Evolutionary conservation across 1,140 invertebrate genomes (phyloP), one percentile per base, ranked within the genome.

Genomic region (Bombus waltoni): DNA sequence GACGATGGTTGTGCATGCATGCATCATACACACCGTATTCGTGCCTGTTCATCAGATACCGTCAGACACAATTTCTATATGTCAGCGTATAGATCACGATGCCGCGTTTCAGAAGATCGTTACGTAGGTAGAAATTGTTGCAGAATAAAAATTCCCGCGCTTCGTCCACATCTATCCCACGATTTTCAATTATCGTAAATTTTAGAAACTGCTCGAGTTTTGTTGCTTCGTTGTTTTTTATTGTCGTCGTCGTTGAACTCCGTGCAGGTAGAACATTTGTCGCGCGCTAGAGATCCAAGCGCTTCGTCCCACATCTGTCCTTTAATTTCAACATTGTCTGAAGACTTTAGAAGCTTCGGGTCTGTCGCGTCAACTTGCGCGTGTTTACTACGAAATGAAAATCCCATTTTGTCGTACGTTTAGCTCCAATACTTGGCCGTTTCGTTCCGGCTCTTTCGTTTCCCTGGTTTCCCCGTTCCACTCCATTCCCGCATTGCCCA

Each of bases 21-120:
- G 70, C 80, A 83, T 87, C 65, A 28, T 59, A 42, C 35, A 47
- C 25, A 47, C 25, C 28, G 25, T 42, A 44, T 65, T 28, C 42
- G 32, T 79, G 66, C 25, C 78, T 80, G 78, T 81, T 72, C 66
- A 42, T 71, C 66, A 32, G 78, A 81, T 71, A 81, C 15, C 18
- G 62, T 25, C 44, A 15, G 22, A n/a, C 42, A 70, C 25, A 38
- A 57, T 57, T 81, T 38, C 42, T 47, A 8, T 42, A 53, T 25
- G 66, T 3, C 57, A 28, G 9, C 44, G 66, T 70, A 47, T 70
- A 44, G 32, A 44, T 9, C 75, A 32, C 6, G 11, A 4, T 57
- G 35, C n/a, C 13, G 11, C 10, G n/a, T 75, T 35, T 57, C 28
- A 32, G 13, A 22, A n/a, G 42, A 74, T 18, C 28, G 28, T 25